These are phyloP conservation scores for Elymnias hypermnestra DNA, from an alignment of 1,140 invertebrate genomes.

Conservation along the genomic window DNA sequence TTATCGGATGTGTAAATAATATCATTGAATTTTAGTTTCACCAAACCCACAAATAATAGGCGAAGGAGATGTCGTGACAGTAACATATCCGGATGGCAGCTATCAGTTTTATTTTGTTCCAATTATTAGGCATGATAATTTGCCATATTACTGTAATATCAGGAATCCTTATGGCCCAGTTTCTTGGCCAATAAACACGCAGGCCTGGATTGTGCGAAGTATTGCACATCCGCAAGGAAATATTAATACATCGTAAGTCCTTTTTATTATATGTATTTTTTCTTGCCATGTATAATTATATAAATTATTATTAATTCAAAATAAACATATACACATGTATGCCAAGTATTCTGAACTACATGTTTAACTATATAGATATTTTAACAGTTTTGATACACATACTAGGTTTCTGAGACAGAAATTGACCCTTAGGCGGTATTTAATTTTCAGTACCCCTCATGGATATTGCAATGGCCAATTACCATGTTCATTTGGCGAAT, in stretches of 20 bases:
- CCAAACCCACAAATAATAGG: conserved; percentile 40
- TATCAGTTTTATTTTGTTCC: conserved; percentile 50
- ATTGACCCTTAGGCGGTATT: too few species aligned
- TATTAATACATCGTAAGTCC: neutral
- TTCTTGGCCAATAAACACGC: conserved; percentile 11
- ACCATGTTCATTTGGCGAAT: conserved; percentile 7
- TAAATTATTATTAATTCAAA: too few species aligned
- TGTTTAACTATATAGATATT: too few species aligned
- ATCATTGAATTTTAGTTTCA: conserved; percentile 5
- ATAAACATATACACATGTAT: too few species aligned
- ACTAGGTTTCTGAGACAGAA: too few species aligned
- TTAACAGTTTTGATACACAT: too few species aligned
- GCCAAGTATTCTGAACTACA: too few species aligned
- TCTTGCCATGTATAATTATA: too few species aligned
- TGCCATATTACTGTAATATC: conserved; percentile 9
- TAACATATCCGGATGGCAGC: conserved; percentile 46
- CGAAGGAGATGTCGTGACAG: conserved; percentile 45
- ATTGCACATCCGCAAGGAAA: conserved; percentile 39
- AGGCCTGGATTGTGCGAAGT: conserved; percentile 42
- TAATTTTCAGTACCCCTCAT: conserved; percentile 10
- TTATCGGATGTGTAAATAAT: too few species aligned
- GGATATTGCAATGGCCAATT: neutral
- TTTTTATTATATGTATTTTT: neutral
- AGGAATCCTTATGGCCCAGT: conserved; percentile 9
- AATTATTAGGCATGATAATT: conserved; percentile 20